Evolutionary conservation across 2,888 invertebrate species (phyloP).

Genomic region (Alentia gelatinosa): DNA sequence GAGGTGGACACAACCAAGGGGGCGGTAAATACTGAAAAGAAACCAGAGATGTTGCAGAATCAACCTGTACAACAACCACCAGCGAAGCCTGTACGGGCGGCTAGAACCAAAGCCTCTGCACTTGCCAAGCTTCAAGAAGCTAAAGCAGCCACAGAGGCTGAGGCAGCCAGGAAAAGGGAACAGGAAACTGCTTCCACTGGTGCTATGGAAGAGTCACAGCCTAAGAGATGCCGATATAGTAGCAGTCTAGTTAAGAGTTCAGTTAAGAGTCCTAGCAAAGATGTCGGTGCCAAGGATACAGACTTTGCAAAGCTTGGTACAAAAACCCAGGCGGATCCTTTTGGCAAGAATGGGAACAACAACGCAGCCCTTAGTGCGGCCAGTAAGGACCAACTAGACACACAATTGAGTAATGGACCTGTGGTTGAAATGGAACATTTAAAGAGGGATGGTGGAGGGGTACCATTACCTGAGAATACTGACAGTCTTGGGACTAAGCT

Average conservation of each 20-base stretch:
- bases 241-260: slow-evolving; percentile 10
- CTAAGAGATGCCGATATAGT: background rate
- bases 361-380: background rate
- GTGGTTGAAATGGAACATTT: background rate
- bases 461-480: background rate
- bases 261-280: background rate
- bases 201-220: background rate
- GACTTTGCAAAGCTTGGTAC: background rate
- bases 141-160: background rate
- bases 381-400: background rate
- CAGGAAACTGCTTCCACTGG: background rate
- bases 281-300: background rate
- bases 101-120: slow-evolving; percentile 27
- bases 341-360: background rate
- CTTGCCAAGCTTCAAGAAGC: slow-evolving; percentile 41
- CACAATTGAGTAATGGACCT: background rate
- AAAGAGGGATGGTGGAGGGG: background rate
- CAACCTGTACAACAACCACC: background rate
- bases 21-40: slow-evolving; percentile 25
- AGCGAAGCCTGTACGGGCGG: background rate
- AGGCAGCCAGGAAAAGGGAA: background rate
- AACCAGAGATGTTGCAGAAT: background rate
- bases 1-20: slow-evolving; percentile 40
- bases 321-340: background rate
- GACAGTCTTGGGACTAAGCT: background rate